Conservation (phyloP, 2,888 invertebrate genomes). For the Apamea monoglypha region DNA sequence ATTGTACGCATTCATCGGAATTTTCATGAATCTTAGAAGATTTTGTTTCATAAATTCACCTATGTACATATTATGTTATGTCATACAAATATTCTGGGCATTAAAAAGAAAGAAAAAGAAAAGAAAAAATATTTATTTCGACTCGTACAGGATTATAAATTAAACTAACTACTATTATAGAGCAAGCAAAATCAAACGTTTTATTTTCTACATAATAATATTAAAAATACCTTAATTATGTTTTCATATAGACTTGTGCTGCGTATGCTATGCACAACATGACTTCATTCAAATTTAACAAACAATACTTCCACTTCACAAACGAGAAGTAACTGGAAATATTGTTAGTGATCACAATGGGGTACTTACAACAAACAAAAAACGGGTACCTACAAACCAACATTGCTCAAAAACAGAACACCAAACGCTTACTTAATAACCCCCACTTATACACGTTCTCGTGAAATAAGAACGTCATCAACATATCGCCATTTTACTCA, state of each 20-base stretch:
- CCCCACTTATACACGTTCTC: constrained; percentile 55
- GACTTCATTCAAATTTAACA: background rate
- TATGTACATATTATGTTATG: background rate
- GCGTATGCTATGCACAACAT: background rate
- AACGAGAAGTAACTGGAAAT: background rate
- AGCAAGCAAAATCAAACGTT: too few species aligned
- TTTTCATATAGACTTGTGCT: background rate
- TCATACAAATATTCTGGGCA: background rate
- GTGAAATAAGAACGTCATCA: constrained; percentile 66
- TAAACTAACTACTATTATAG: too few species aligned
- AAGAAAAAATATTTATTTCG: too few species aligned
- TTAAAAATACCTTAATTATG: background rate
- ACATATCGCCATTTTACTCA: constrained; percentile 64
- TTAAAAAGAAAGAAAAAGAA: too few species aligned
- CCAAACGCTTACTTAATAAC: constrained; percentile 29
- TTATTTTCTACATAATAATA: background rate
- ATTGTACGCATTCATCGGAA: background rate
- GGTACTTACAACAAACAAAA: constrained; percentile 8
- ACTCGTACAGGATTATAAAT: too few species aligned
- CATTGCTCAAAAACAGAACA: constrained; percentile 19
- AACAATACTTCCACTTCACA: background rate
- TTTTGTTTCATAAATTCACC: background rate
- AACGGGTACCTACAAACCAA: background rate
- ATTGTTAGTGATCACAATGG: background rate
- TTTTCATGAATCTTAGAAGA: background rate